phyloP scores from a whole-genome alignment of 1,140 invertebrate genomes.

The Scaptomyza graminum region DNA sequence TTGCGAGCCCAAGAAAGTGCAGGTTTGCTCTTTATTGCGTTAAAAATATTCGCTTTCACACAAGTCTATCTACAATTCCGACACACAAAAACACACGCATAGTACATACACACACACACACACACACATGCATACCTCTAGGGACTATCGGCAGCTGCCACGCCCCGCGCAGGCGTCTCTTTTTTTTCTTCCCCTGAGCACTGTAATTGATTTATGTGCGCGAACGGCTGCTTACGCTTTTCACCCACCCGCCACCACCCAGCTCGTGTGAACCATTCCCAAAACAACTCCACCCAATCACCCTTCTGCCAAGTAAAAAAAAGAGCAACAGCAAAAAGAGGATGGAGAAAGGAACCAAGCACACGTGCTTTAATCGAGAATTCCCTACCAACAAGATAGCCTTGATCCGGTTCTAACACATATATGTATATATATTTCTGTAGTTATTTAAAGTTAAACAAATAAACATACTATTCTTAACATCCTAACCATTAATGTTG shows the following conservation, averaged over 20 bases:
- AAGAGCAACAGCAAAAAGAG: conserved; percentile 11
- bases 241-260: not conserved
- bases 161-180: conserved; percentile 39
- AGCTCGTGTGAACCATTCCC: not conserved
- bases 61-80: conserved; percentile 56
- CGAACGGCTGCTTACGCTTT: conserved; percentile 73
- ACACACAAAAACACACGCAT: conserved; percentile 2
- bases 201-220: conserved; percentile 79
- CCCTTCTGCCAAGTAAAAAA: not conserved
- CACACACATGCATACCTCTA: not conserved
- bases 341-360: not conserved
- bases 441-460: too few species aligned
- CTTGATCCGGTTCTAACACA: not conserved
- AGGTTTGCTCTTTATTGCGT: conserved; percentile 77
- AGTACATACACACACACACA: not conserved
- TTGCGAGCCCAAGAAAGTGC: conserved; percentile 64
- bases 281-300: conserved; percentile 8
- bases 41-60: conserved; percentile 74
- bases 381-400: too few species aligned
- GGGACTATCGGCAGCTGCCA: conserved; percentile 46
- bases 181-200: conserved; percentile 51
- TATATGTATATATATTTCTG: too few species aligned
- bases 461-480: too few species aligned
- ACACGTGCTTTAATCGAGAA: not conserved
- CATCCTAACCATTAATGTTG: too few species aligned